phyloP scores from a whole-genome alignment of 2,888 invertebrate species.

The Spatulosminthurus flaviceps region DNA sequence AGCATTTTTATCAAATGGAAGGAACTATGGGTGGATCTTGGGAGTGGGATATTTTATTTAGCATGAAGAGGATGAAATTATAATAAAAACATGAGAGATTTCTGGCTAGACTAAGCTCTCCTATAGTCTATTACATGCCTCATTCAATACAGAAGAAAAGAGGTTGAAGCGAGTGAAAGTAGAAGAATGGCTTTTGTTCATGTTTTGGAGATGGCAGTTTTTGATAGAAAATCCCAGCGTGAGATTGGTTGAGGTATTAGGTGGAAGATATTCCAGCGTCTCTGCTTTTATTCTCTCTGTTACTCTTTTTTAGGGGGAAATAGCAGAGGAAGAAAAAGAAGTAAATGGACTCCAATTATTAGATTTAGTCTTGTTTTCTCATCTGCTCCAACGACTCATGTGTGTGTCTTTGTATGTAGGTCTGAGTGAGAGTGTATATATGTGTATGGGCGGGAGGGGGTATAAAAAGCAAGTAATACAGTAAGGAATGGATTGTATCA shows the following conservation, averaged over 20 bases:
- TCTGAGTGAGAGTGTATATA: too few species aligned
- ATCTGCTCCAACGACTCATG: not conserved
- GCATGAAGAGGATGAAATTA: too few species aligned
- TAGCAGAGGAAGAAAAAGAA: not conserved
- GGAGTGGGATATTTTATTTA: too few species aligned
- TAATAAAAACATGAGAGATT: too few species aligned
- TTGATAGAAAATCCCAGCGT: not conserved
- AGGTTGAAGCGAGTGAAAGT: not conserved
- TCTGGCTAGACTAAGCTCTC: too few species aligned
- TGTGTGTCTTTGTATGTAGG: not conserved
- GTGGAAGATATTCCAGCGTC: not conserved
- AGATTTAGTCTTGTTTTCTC: slow-evolving; percentile 7
- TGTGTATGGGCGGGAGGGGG: too few species aligned
- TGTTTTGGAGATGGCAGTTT: slow-evolving; percentile 12
- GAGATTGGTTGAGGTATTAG: slow-evolving; percentile 12
- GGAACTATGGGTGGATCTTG: too few species aligned
- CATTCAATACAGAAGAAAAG: too few species aligned
- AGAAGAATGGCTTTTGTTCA: slow-evolving; percentile 9
- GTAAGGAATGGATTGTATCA: not conserved
- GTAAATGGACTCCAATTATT: slow-evolving; percentile 18
- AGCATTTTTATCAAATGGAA: too few species aligned
- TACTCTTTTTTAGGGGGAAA: not conserved
- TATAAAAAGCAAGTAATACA: too few species aligned
- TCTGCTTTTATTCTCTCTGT: not conserved
- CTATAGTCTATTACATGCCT: too few species aligned